phyloP scores from a whole-genome alignment of 1,140 invertebrate species.

The Dendrolimus kikuchii region DNA sequence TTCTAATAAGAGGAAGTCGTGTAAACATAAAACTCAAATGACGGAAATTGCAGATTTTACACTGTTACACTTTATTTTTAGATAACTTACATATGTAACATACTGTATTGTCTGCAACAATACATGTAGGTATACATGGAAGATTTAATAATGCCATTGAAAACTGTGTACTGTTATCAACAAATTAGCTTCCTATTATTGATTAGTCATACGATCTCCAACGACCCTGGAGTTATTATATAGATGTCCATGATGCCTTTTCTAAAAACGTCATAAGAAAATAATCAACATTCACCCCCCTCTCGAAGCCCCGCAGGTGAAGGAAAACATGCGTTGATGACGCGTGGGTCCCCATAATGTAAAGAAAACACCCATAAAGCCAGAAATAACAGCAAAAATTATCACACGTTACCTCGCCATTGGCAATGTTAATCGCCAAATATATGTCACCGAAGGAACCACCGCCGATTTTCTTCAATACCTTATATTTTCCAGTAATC shows the following conservation, averaged over 20 bases:
- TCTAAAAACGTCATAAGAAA: constrained; percentile 18
- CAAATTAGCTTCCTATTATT: background rate
- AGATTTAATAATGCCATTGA: background rate
- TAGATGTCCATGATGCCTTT: constrained; percentile 9
- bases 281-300: constrained; percentile 21
- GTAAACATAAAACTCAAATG: no score
- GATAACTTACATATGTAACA: no score
- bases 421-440: constrained; percentile 95
- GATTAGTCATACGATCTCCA: constrained; percentile 14
- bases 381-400: constrained; percentile 3
- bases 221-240: constrained; percentile 16
- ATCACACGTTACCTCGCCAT: constrained; percentile 85
- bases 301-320: background rate
- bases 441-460: constrained; percentile 99
- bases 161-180: background rate
- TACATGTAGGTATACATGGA: no score
- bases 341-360: constrained; percentile 12
- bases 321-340: constrained; percentile 11
- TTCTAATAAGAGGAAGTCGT: no score
- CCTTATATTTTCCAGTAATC: constrained; percentile 93
- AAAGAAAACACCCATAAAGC: constrained; percentile 8
- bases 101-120: no score
- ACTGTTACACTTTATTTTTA: no score
- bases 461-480: constrained; percentile 96
- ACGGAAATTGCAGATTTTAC: no score